Evolutionary conservation across 2,888 invertebrate species (phyloP).

Genomic region (Carcina quercana): DNA sequence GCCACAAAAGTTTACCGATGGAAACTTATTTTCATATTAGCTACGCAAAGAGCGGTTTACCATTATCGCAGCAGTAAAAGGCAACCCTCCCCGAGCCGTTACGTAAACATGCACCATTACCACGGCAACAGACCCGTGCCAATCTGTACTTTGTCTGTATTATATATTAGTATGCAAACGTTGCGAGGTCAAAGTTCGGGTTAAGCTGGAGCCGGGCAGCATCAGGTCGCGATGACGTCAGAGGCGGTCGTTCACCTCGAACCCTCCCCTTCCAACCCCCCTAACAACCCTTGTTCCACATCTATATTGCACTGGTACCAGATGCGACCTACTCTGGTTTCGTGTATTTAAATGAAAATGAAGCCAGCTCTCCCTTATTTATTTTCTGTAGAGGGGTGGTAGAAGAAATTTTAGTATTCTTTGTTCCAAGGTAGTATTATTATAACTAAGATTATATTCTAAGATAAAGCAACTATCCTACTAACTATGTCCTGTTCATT

Average conservation of each 20-base stretch:
- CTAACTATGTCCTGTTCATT: no score
- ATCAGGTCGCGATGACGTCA: conserved; percentile 76
- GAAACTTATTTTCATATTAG: no score
- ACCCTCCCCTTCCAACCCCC: conserved; percentile 19
- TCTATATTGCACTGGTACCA: conserved; percentile 35
- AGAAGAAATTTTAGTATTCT: no score
- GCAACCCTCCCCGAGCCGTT: conserved; percentile 6
- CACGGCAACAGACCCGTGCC: not conserved
- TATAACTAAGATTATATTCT: no score
- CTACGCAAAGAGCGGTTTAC: no score
- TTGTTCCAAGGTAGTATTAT: no score
- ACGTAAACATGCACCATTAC: conserved; percentile 9
- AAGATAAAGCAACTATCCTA: no score
- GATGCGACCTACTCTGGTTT: conserved; percentile 14
- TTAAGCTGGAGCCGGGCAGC: conserved; percentile 65
- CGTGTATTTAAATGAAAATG: no score
- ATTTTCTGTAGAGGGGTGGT: no score
- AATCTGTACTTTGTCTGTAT: not conserved
- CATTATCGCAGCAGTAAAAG: no score
- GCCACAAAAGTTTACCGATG: no score
- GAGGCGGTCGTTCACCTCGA: conserved; percentile 45
- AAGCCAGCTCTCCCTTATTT: no score
- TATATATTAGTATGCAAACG: conserved; percentile 24
- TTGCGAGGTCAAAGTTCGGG: conserved; percentile 59
- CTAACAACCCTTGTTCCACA: conserved; percentile 41